Evolutionary conservation across 2,797 vertebrate genomes (phyloP).

Genomic region (Mormyrops boulengeri): DNA sequence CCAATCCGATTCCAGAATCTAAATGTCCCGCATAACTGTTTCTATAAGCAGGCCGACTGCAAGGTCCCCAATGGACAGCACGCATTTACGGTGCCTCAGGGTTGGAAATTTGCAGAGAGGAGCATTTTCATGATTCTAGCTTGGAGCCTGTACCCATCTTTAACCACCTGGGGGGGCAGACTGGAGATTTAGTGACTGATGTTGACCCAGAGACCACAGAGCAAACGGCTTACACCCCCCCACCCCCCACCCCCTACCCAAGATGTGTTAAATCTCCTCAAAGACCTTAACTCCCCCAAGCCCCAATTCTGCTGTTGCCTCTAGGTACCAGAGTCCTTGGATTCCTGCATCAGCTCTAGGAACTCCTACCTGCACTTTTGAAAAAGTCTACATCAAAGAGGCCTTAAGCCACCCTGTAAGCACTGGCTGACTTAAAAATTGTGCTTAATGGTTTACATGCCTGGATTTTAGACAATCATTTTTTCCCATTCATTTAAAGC

Average conservation of each 20-base stretch:
- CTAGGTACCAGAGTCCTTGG: neutral
- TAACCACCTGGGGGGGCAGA: neutral
- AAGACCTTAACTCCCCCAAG: conserved; percentile 3
- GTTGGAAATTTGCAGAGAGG: neutral
- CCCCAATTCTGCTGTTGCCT: neutral
- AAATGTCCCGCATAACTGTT: neutral
- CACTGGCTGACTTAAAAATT: conserved; percentile 27
- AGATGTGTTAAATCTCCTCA: conserved; percentile 8
- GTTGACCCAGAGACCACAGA: neutral
- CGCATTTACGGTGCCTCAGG: neutral
- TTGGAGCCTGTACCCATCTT: neutral
- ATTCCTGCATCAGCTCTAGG: neutral
- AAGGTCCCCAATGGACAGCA: neutral
- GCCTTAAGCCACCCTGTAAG: conserved; percentile 34
- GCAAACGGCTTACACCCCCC: neutral
- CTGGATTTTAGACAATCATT: neutral
- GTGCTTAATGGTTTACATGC: conserved; percentile 34
- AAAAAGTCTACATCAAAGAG: conserved; percentile 15
- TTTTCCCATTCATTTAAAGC: neutral
- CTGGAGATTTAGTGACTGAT: neutral
- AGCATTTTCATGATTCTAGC: neutral
- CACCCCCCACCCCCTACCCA: neutral
- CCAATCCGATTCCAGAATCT: neutral
- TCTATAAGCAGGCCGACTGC: neutral
- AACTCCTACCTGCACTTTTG: neutral